phyloP scores from a whole-genome alignment of 2,113 vertebrate genomes.

The Ictidomys tridecemlineatus region DNA sequence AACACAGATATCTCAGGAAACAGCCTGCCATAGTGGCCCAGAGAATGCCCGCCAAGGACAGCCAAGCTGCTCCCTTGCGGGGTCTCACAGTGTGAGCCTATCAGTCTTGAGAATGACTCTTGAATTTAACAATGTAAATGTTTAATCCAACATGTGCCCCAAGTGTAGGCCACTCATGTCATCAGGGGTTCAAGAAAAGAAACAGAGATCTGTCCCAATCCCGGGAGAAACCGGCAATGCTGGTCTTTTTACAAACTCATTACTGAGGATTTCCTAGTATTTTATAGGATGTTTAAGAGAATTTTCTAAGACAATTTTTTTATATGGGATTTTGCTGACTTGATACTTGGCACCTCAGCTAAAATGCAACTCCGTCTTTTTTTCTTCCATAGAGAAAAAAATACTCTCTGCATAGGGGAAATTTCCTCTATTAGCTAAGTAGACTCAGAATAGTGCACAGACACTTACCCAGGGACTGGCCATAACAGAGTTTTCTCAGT shows the following conservation, averaged over 20 bases:
- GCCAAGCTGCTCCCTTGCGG: neutral
- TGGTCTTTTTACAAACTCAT: neutral
- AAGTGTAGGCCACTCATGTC: neutral
- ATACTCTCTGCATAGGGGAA: fast-evolving
- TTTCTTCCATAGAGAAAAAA: neutral
- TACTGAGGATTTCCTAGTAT: neutral
- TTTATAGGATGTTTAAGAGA: neutral
- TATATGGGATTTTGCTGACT: neutral
- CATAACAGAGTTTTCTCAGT: neutral
- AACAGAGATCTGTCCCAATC: neutral
- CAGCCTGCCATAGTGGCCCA: neutral
- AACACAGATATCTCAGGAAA: fast-evolving
- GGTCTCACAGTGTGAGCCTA: neutral
- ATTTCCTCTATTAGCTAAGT: neutral
- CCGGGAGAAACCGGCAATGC: neutral
- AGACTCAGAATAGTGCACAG: fast-evolving
- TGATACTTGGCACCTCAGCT: neutral
- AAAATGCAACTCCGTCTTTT: neutral
- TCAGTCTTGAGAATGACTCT: neutral
- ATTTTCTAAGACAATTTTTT: neutral
- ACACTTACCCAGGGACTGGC: neutral
- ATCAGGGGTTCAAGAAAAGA: neutral
- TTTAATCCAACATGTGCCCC: neutral
- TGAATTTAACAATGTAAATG: neutral
- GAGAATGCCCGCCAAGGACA: neutral